Base-by-base conservation (phyloP, 2,113 vertebrate genomes). In the Aix galericulata region DNA sequence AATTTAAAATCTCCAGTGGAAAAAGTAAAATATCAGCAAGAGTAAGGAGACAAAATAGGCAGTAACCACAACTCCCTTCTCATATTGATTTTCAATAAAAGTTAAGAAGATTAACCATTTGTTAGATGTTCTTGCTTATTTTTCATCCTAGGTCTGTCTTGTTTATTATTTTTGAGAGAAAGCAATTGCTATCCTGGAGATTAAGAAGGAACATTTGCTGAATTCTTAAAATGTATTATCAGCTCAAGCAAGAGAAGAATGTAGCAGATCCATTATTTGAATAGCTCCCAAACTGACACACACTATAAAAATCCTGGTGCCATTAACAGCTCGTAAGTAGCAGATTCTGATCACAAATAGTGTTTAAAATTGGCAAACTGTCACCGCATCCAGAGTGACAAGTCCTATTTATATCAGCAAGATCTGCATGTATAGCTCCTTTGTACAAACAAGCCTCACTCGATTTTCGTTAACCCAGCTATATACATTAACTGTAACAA, bases 111-210 rank as follows among this genome's bases (percentile, higher is more conserved):
- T 68, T 68, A 75, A 89, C 92, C 3, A 62, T 86, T 86, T 80
- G 31, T 67, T 82, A 87, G 50, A 79, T 31, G 23, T 23, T 88
- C 46, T 32, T 71, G 63, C 46, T 77, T 95, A 69, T 83, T 94
- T 82, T 91, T 96, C 90, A 93, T 85, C 71, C 3, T 36, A 86
- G 52, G 69, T 76, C 73, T 92, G 83, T 79, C 92, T 96, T 89
- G 88, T 53, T 50, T 93, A 64, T 94, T 91, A 93, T 84, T 95
- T 96, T 86, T 55, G n/a, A 88, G 87, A 92, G 56, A 93, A 93
- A 91, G 55, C 58, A 69, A 84, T 55, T 84, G 58, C 86, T 89
- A 46, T 79, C 91, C 63, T 82, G 77, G 71, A 93, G 83, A 87
- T 94, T 91, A 90, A 56, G 75, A 82, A 69, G 50, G 21, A 69